Evolutionary conservation across 2,797 vertebrate species (phyloP), one percentile per base, ranked within the genome.

Genomic region (Gymnoscopelus microlampas): DNA sequence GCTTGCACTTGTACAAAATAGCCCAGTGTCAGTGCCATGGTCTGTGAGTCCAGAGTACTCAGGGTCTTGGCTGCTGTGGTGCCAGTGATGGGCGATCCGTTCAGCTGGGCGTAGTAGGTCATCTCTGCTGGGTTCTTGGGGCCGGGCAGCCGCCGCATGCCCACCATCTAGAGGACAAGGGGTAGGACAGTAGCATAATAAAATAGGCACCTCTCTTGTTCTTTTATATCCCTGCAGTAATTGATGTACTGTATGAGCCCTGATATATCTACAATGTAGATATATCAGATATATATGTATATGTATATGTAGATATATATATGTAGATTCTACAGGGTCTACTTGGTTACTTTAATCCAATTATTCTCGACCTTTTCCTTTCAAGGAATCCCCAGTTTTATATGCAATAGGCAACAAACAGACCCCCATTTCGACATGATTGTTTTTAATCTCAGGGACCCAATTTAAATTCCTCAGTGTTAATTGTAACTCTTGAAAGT

Each of bases 1-100:
- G 98, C 98, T 89, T 98, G 98, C 26, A 98, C 91, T 93, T 97
- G 96, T 12, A 99, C 95, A 11, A 99, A 97, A 55, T 98, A 98
- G 55, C 97, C 97, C 63, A 99, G 87, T 0, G 97, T 98, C 85
- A 99, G 89, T 24, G 98, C 98, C 97, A 98, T 98, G 78, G 96
- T 94, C 86, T 99, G 98, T 5, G 98, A 98, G 85, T 99, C 97
- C 82, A 99, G 94, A 0, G 95, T 98, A 87, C 95, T 98, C 68
- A 99, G 88, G 76, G 95, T 97, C 90, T 99, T 99, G 75, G 97
- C 98, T 3, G 97, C 96, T 0, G 83, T 94, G 0, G 95, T 96
- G 35, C 98, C 98, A 23, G 93, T 80, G 86, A 99, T 83, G 44
- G 97, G 95, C 0, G 94, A 93, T 19, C 97, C 96, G 0, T 97